Evolutionary conservation across 2,113 vertebrate species (phyloP).

Genomic region (Tinamus guttatus): DNA sequence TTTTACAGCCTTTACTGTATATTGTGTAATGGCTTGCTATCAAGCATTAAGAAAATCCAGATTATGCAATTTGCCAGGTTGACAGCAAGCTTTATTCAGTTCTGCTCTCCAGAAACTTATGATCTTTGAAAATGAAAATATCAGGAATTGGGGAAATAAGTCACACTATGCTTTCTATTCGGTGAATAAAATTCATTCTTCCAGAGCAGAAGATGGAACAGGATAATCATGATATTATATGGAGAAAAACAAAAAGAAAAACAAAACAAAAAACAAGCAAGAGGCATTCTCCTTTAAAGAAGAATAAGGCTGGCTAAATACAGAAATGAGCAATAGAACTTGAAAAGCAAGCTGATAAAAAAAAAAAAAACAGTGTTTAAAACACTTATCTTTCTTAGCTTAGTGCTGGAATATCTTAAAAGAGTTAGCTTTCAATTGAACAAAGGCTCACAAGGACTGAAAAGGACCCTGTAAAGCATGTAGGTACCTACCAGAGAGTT

Average conservation of each 20-base stretch:
- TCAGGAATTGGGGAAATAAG: background rate
- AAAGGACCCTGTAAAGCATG: background rate
- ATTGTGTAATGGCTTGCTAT: background rate
- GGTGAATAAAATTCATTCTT: background rate
- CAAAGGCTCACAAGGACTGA: background rate
- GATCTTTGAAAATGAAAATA: background rate
- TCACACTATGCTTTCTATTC: background rate
- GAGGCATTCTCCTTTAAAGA: background rate
- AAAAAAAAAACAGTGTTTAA: background rate
- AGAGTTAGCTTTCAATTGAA: background rate
- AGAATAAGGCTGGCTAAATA: background rate
- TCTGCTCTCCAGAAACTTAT: background rate
- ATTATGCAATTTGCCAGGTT: background rate
- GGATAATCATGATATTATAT: background rate
- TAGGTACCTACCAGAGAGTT: background rate
- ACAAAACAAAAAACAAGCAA: background rate
- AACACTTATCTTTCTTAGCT: background rate
- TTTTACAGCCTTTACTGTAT: background rate
- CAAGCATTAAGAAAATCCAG: background rate
- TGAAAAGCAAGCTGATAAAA: background rate
- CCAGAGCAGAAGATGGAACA: accelerated
- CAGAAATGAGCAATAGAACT: background rate
- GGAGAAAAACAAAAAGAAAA: no score
- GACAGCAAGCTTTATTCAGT: background rate
- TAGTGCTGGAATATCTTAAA: background rate